Evolutionary conservation across 2,888 invertebrate species (phyloP).

Genomic region (Ommatoiulus sabulosus): DNA sequence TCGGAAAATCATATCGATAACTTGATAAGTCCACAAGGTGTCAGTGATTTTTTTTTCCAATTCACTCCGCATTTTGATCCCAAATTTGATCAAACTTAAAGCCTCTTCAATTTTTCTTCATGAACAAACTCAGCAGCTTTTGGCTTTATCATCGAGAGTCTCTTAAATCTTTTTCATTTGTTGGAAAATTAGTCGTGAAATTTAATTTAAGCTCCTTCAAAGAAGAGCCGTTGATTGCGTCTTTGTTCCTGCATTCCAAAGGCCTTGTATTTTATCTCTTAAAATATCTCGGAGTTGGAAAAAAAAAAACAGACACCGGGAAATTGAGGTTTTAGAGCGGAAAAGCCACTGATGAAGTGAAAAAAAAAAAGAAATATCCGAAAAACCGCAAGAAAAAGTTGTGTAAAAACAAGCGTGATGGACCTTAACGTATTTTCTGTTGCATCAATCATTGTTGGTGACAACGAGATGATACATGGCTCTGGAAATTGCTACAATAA

Average conservation of each 20-base stretch:
- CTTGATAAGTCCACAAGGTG: no score
- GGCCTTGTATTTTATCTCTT: neutral
- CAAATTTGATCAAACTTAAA: no score
- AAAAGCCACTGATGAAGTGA: neutral
- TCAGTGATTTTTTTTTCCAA: no score
- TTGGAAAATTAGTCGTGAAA: neutral
- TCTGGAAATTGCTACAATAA: neutral
- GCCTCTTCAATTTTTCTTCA: no score
- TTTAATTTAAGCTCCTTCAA: neutral
- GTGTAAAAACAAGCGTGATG: neutral
- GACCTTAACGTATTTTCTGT: neutral
- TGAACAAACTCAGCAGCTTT: no score
- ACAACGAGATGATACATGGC: neutral
- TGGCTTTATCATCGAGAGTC: neutral
- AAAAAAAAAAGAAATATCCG: neutral
- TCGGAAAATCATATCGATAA: no score
- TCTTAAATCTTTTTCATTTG: neutral
- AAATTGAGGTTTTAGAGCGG: neutral
- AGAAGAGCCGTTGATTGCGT: neutral
- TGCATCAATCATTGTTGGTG: neutral
- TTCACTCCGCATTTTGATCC: no score
- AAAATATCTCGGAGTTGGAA: neutral
- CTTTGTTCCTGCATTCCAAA: neutral
- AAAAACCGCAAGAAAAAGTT: neutral
- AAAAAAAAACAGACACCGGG: neutral